Evolutionary conservation across 2,797 vertebrate species (phyloP).

Genomic region (Oryzias sinensis): DNA sequence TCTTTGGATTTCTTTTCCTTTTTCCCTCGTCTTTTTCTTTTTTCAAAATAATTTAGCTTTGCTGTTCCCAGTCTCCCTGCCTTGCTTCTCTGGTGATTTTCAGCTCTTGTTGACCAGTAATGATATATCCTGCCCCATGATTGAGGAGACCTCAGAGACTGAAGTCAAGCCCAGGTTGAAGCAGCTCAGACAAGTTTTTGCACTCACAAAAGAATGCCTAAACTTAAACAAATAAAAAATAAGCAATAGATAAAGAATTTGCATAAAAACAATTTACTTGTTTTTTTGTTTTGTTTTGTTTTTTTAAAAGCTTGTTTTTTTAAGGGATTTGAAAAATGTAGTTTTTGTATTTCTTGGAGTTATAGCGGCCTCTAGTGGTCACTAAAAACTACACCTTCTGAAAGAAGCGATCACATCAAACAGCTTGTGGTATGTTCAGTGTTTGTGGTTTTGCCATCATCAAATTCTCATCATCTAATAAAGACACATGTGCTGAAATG

Average conservation of each 20-base stretch:
- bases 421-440: slow-evolving; percentile 11
- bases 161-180: slow-evolving; percentile 15
- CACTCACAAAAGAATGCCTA: no score
- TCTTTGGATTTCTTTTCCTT: slow-evolving; percentile 3
- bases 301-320: slow-evolving; percentile 14
- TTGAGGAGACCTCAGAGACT: slow-evolving; percentile 17
- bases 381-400: neutral
- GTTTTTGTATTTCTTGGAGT: slow-evolving; percentile 19
- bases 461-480: slow-evolving; percentile 20
- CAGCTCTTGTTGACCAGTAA: slow-evolving; percentile 11
- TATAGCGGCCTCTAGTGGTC: slow-evolving; percentile 64
- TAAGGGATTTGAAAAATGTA: slow-evolving; percentile 3
- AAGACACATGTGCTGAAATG: slow-evolving; percentile 9
- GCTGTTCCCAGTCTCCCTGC: slow-evolving; percentile 1
- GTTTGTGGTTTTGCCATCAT: slow-evolving; percentile 33
- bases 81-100: neutral
- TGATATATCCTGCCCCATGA: slow-evolving; percentile 46
- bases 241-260: neutral
- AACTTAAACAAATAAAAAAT: neutral
- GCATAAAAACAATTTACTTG: slow-evolving; percentile 4
- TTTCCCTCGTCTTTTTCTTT: slow-evolving; percentile 2
- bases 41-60: slow-evolving; percentile 11
- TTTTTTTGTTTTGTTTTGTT: no score
- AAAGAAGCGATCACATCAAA: slow-evolving; percentile 6
- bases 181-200: neutral